These are phyloP conservation scores for Epicauta chinensis DNA, from an alignment of 1,140 invertebrate genomes.

Conservation along the genomic window DNA sequence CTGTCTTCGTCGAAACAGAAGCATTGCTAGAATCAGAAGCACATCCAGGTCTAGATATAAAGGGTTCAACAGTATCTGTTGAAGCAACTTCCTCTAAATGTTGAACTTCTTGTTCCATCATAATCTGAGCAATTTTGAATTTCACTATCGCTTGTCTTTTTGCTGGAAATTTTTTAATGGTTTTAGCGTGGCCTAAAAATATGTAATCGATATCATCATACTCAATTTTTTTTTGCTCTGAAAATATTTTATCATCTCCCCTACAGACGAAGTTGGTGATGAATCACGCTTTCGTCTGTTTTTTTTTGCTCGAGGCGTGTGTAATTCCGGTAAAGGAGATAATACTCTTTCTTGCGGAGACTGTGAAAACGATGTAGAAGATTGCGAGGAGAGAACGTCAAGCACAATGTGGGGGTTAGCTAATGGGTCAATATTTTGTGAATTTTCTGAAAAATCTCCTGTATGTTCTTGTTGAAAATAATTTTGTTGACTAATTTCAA, in stretches of 20 bases:
- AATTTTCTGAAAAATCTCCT: too few relatives aligned
- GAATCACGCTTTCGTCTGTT: not conserved
- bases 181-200: conserved; percentile 11
- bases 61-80: not conserved
- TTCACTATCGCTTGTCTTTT: conserved; percentile 4
- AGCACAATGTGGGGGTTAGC: conserved; percentile 9
- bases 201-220: conserved; percentile 6
- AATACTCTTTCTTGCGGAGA: too few relatives aligned
- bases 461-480: not conserved
- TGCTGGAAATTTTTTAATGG: conserved; percentile 8
- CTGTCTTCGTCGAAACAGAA: not conserved
- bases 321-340: too few relatives aligned
- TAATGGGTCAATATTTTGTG: not conserved
- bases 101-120: conserved; percentile 12
- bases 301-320: too few relatives aligned
- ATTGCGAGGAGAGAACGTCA: too few relatives aligned
- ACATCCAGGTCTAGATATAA: not conserved
- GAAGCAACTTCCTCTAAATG: conserved; percentile 6
- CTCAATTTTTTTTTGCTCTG: not conserved
- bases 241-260: conserved; percentile 5
- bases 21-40: not conserved
- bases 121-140: conserved; percentile 16
- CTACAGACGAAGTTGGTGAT: not conserved
- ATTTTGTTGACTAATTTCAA: too few relatives aligned
- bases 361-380: too few relatives aligned